phyloP scores from a whole-genome alignment of 2,113 vertebrate species.

The Ciconia boyciana region DNA sequence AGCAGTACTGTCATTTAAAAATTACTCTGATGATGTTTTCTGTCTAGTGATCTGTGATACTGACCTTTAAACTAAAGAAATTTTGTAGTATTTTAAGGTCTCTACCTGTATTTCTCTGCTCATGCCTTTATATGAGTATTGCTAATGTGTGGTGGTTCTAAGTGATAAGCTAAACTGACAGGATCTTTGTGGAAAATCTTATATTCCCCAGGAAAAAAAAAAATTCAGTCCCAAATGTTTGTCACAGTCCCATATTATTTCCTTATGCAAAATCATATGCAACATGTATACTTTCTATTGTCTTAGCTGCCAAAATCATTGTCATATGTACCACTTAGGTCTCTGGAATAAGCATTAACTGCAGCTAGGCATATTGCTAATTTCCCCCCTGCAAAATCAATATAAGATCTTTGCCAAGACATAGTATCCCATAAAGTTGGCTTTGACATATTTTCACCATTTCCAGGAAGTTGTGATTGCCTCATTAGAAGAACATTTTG shows the following conservation, averaged over 20 bases:
- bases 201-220: not conserved
- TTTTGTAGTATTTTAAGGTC: not conserved
- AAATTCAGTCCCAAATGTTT: not conserved
- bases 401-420: not conserved
- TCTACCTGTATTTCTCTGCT: not conserved
- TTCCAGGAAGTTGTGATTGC: not conserved
- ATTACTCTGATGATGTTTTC: not conserved
- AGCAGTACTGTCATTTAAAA: not conserved
- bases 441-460: not conserved
- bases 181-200: not conserved
- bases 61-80: not conserved
- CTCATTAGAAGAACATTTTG: not conserved
- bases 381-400: not conserved
- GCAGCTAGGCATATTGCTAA: not conserved
- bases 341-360: conserved; percentile 13
- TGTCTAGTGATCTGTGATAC: not conserved
- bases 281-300: not conserved
- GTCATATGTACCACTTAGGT: not conserved
- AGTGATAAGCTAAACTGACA: not conserved
- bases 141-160: not conserved
- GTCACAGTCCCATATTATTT: not conserved
- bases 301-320: not conserved
- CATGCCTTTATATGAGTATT: not conserved
- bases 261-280: not conserved
- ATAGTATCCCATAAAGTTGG: not conserved